These are phyloP conservation scores for Barnardius zonarius DNA, from an alignment of 2,113 vertebrate species.

Conservation along the genomic window DNA sequence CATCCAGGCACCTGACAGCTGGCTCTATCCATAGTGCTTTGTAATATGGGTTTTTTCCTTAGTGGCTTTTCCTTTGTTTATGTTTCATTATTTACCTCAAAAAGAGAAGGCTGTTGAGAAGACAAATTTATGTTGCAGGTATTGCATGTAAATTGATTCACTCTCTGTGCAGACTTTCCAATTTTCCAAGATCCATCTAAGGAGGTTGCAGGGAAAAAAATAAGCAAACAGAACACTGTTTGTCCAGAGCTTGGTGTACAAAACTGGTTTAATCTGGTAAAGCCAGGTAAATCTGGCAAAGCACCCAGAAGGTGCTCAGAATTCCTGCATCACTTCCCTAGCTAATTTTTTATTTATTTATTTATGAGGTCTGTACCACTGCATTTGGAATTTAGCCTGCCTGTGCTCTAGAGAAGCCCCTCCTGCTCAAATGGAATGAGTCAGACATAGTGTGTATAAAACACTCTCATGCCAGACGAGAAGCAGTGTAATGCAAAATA, in stretches of 20 bases:
- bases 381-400: not conserved
- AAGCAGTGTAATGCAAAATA: not conserved
- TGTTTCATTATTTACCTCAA: not conserved
- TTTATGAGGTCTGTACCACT: not conserved
- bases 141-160: not conserved
- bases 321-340: not conserved
- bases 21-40: not conserved
- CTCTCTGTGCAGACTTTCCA: not conserved
- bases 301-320: not conserved
- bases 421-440: not conserved
- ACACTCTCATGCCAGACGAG: not conserved
- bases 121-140: not conserved
- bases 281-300: not conserved
- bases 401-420: not conserved
- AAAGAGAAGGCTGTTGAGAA: not conserved
- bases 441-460: not conserved
- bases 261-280: not conserved
- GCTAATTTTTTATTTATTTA: not conserved
- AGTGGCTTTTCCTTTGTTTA: not conserved
- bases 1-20: fast-evolving
- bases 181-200: not conserved
- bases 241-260: not conserved
- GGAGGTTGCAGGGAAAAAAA: not conserved
- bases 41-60: not conserved
- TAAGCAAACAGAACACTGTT: not conserved